Percentiles rank a stretch among this genome's conserved stretches.
Conservation (phyloP, 2,888 invertebrate species). For the Formica aserva region DNA sequence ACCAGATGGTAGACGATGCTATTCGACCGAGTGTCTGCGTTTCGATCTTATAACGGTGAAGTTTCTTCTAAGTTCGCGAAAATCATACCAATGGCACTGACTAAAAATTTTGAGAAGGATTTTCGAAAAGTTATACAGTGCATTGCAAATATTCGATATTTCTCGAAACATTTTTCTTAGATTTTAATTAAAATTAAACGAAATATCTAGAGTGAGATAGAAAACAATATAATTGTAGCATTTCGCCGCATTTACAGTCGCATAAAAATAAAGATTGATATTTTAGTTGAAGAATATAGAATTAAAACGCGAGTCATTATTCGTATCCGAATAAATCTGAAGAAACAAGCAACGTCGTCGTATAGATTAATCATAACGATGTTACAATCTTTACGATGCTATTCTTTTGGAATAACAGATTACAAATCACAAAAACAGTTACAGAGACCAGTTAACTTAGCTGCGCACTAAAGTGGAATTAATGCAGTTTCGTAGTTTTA, state of each 20-base stretch:
- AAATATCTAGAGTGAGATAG: slow-evolving; percentile 16
- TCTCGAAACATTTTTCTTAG: background rate
- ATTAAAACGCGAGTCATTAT: slow-evolving; percentile 13
- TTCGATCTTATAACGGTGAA: slow-evolving; percentile 70
- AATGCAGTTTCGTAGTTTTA: slow-evolving; percentile 43
- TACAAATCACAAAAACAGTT: slow-evolving; percentile 38
- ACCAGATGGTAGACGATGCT: slow-evolving; percentile 64
- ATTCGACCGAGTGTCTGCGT: slow-evolving; percentile 66
- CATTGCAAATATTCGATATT: background rate
- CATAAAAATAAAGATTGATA: slow-evolving; percentile 17
- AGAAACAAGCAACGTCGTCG: background rate
- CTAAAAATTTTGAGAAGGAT: background rate
- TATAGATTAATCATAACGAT: slow-evolving; percentile 36
- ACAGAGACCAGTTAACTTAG: slow-evolving; percentile 35
- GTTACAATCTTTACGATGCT: slow-evolving; percentile 15
- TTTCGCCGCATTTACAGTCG: background rate
- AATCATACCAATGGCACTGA: slow-evolving; percentile 55
- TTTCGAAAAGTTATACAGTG: background rate
- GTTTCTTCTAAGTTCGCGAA: slow-evolving; percentile 61
- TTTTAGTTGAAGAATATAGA: background rate
- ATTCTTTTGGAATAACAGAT: slow-evolving; percentile 45
- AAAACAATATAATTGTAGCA: slow-evolving; percentile 15
- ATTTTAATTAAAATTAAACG: slow-evolving; percentile 14
- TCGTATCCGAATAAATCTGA: slow-evolving; percentile 31
- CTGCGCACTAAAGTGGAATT: slow-evolving; percentile 39